phyloP scores from a whole-genome alignment of 2,888 invertebrate genomes.

The Heliconius ethilla region DNA sequence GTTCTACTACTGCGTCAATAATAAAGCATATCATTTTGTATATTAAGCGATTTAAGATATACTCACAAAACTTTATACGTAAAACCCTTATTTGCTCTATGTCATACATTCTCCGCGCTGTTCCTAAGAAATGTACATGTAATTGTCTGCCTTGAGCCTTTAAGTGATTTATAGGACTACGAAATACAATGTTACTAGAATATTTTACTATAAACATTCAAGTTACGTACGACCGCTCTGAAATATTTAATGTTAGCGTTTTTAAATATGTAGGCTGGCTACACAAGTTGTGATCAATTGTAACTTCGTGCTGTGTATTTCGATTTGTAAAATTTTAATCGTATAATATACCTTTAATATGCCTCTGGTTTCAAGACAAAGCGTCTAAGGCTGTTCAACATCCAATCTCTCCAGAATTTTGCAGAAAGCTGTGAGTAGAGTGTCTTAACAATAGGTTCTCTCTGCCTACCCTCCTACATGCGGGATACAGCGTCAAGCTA shows the following conservation, averaged over 20 bases:
- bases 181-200: conserved; percentile 21
- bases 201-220: conserved; percentile 10
- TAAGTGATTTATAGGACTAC: conserved; percentile 24
- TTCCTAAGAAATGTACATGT: conserved; percentile 23
- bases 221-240: background rate
- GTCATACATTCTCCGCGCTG: conserved; percentile 9
- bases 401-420: too few relatives aligned
- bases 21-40: background rate
- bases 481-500: too few relatives aligned
- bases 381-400: too few relatives aligned
- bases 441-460: too few relatives aligned
- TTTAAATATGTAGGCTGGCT: conserved; percentile 11
- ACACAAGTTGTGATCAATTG: conserved; percentile 6
- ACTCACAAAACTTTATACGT: background rate
- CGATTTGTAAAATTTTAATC: too few relatives aligned
- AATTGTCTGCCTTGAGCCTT: conserved; percentile 28
- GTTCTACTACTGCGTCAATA: background rate
- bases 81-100: conserved; percentile 7
- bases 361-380: too few relatives aligned
- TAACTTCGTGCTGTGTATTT: too few relatives aligned
- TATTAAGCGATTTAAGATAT: background rate
- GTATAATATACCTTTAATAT: too few relatives aligned
- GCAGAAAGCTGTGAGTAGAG: too few relatives aligned
- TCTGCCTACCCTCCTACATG: too few relatives aligned
- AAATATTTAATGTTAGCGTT: conserved; percentile 11